Percentiles rank a stretch among this genome's conserved stretches.
phyloP scores from a whole-genome alignment of 1,140 invertebrate genomes.

The Drosophila pseudoananassae region DNA sequence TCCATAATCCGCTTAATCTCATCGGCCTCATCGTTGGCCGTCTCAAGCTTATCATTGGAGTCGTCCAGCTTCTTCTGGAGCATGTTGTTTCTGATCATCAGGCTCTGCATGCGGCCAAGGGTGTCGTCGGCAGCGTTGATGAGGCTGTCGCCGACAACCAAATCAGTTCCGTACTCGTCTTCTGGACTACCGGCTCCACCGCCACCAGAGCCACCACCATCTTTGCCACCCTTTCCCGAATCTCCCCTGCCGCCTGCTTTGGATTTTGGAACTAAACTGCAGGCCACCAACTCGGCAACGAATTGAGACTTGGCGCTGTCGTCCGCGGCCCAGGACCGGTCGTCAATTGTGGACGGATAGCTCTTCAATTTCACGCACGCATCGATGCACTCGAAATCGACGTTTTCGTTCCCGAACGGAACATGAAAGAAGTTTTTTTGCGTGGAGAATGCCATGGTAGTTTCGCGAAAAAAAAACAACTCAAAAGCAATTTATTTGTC shows the following conservation, averaged over 20 bases:
- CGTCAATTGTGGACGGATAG: slow-evolving; percentile 71
- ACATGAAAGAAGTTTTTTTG: slow-evolving; percentile 77
- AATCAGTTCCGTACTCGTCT: slow-evolving; percentile 26
- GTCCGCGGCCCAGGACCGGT: slow-evolving; percentile 71
- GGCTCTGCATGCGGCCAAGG: slow-evolving; percentile 46
- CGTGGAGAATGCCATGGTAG: slow-evolving; percentile 77
- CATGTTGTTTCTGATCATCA: slow-evolving; percentile 59
- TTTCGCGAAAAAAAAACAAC: not conserved
- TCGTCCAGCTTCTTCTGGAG: slow-evolving; percentile 47
- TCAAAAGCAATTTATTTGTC: slow-evolving; percentile 1
- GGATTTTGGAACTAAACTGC: slow-evolving; percentile 26
- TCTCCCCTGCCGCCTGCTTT: not conserved
- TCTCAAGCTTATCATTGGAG: slow-evolving; percentile 43
- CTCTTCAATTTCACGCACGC: slow-evolving; percentile 71
- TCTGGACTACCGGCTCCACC: slow-evolving; percentile 1
- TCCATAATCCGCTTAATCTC: slow-evolving; percentile 72
- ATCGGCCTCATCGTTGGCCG: slow-evolving; percentile 40
- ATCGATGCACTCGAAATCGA: slow-evolving; percentile 52
- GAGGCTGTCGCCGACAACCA: slow-evolving; percentile 62
- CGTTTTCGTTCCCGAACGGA: slow-evolving; percentile 64
- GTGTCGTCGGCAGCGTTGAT: slow-evolving; percentile 60
- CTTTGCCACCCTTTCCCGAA: no score
- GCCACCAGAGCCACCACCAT: not conserved
- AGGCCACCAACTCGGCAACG: slow-evolving; percentile 67
- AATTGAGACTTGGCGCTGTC: slow-evolving; percentile 67